phyloP scores from a whole-genome alignment of 2,888 invertebrate species.

The Spisula solida region DNA sequence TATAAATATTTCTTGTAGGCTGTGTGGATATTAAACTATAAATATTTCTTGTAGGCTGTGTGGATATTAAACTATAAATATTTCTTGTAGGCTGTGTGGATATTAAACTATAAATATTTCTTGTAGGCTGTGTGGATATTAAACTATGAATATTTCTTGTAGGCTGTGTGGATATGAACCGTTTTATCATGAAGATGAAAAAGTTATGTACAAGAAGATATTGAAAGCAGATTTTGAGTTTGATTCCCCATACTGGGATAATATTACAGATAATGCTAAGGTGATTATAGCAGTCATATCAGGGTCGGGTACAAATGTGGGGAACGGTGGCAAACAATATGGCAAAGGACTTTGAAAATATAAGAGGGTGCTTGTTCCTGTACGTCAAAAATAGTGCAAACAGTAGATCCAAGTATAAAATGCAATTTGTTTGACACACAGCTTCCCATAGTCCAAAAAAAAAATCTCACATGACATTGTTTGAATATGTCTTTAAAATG shows the following conservation, averaged over 20 bases:
- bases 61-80: constrained; percentile 85
- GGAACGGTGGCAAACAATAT: too few species aligned
- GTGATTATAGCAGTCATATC: constrained; percentile 68
- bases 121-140: constrained; percentile 86
- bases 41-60: constrained; percentile 79
- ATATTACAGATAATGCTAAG: constrained; percentile 87
- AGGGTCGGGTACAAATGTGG: too few species aligned
- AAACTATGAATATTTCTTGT: constrained; percentile 69
- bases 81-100: constrained; percentile 83
- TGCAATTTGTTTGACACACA: too few species aligned
- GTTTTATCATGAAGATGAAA: constrained; percentile 85
- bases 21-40: constrained; percentile 87
- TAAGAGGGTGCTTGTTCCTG: too few species aligned
- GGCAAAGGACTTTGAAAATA: too few species aligned
- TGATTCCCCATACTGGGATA: constrained; percentile 85
- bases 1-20: constrained; percentile 72
- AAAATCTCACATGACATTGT: too few species aligned
- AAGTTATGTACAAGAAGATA: constrained; percentile 85
- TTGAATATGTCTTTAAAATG: too few species aligned
- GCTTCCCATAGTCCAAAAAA: too few species aligned
- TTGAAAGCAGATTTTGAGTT: constrained; percentile 85
- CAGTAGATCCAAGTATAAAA: too few species aligned
- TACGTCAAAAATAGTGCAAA: too few species aligned
- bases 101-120: constrained; percentile 82
- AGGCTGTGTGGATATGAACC: constrained; percentile 87